Conservation (phyloP, 2,113 vertebrate genomes). For the Natator depressus region DNA sequence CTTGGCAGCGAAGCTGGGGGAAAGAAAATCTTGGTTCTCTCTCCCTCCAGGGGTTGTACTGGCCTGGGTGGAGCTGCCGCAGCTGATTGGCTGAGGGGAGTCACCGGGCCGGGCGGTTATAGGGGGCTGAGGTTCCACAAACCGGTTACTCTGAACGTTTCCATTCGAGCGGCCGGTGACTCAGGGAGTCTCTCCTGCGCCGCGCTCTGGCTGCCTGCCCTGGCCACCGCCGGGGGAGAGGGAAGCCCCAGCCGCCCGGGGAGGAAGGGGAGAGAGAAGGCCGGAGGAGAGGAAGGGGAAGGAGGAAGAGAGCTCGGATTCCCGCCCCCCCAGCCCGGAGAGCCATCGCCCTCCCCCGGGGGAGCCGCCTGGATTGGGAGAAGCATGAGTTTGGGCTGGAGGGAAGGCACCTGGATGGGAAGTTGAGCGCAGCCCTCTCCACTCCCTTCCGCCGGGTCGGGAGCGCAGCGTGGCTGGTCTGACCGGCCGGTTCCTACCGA, state of each 20-base stretch:
- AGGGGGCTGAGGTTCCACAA: constrained; percentile 75
- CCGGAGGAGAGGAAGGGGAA: neutral
- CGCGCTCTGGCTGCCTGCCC: neutral
- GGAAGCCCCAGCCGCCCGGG: neutral
- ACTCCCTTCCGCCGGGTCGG: neutral
- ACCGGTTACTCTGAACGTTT: constrained; percentile 53
- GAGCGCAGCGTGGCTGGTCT: constrained; percentile 8
- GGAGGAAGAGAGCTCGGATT: neutral
- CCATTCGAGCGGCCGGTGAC: constrained; percentile 21
- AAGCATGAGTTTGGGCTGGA: constrained; percentile 45
- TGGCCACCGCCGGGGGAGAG: constrained; percentile 12
- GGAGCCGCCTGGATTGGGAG: neutral
- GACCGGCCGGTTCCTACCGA: neutral
- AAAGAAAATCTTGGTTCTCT: neutral
- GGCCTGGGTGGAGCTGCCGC: constrained; percentile 80
- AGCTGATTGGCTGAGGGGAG: constrained; percentile 77
- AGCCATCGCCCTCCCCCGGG: neutral
- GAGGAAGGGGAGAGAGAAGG: neutral
- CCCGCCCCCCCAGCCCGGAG: neutral
- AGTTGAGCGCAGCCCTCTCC: constrained; percentile 44
- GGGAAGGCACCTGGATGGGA: constrained; percentile 35
- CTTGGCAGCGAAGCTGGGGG: neutral
- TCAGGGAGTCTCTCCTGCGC: neutral
- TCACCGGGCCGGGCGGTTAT: constrained; percentile 82
- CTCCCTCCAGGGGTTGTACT: neutral